These are phyloP conservation scores for Leptobrachium ailaonicum DNA, from an alignment of 2,113 vertebrate species.

Conservation along the genomic window DNA sequence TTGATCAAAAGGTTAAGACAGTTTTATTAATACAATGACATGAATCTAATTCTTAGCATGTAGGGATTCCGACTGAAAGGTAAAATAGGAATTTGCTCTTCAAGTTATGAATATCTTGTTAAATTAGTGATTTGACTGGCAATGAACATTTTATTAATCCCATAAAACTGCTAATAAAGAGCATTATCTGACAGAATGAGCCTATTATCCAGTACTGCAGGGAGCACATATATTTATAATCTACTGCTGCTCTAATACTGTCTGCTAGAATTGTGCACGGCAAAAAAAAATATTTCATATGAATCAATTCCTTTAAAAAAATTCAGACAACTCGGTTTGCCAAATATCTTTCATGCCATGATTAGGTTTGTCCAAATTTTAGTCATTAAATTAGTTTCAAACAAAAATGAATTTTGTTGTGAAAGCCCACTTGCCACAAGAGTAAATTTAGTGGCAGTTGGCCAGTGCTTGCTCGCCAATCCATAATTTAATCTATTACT, in stretches of 20 bases:
- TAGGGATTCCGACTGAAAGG: slow-evolving; percentile 1
- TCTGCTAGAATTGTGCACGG: background rate
- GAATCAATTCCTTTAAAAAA: too few species aligned
- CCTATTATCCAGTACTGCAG: slow-evolving; percentile 42
- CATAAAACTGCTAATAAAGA: slow-evolving; percentile 46
- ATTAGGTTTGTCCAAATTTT: too few species aligned
- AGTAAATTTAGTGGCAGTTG: too few species aligned
- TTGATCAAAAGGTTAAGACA: background rate
- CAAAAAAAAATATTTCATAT: too few species aligned
- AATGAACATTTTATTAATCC: slow-evolving; percentile 47
- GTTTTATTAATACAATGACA: too few species aligned
- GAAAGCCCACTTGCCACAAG: too few species aligned
- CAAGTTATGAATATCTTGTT: slow-evolving; percentile 44
- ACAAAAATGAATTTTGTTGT: too few species aligned
- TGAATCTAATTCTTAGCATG: background rate
- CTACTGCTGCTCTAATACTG: slow-evolving; percentile 16
- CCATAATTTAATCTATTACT: too few species aligned
- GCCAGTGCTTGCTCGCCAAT: too few species aligned
- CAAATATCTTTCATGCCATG: too few species aligned
- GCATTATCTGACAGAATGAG: slow-evolving; percentile 43
- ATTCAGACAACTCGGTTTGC: too few species aligned
- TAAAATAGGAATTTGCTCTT: slow-evolving; percentile 33
- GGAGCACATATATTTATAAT: slow-evolving; percentile 38
- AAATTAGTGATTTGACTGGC: slow-evolving; percentile 49
- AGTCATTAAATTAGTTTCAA: too few species aligned